A percentile compares a stretch with the other conserved stretches of the same genome.
Evolutionary conservation across 2,888 invertebrate genomes (phyloP).

Genomic region (Xiphydria camelus): DNA sequence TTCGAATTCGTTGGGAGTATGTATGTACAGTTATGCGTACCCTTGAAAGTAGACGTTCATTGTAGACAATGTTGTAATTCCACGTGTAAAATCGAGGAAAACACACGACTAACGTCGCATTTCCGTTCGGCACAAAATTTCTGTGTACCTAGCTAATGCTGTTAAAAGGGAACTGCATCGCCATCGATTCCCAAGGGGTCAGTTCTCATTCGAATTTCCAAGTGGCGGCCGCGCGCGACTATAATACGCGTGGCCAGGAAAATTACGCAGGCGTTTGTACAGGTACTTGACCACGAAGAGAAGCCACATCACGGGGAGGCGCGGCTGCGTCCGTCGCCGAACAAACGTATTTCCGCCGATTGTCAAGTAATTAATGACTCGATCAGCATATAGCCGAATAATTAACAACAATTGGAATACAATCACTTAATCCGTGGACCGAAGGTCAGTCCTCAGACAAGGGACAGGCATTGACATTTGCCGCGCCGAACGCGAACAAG

Average conservation of each 20-base stretch:
- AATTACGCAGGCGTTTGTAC: slow-evolving; percentile 20
- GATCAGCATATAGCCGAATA: slow-evolving; percentile 41
- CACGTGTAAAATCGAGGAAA: too few relatives aligned
- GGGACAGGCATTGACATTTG: slow-evolving; percentile 41
- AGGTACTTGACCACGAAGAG: slow-evolving; percentile 25
- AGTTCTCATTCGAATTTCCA: slow-evolving; percentile 29
- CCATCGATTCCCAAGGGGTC: slow-evolving; percentile 30
- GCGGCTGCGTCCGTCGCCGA: slow-evolving; percentile 5
- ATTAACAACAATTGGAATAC: slow-evolving; percentile 52
- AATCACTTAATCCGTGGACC: slow-evolving; percentile 41
- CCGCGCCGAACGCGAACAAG: too few relatives aligned
- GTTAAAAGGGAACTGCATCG: slow-evolving; percentile 15
- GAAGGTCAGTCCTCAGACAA: slow-evolving; percentile 40
- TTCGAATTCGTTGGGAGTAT: too few relatives aligned
- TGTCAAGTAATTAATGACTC: slow-evolving; percentile 44
- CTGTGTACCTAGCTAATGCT: slow-evolving; percentile 13
- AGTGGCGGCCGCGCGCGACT: too few relatives aligned
- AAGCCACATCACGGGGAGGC: slow-evolving; percentile 10
- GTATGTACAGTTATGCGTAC: too few relatives aligned
- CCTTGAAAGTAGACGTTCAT: too few relatives aligned
- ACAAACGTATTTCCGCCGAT: slow-evolving; percentile 46
- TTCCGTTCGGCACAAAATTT: too few relatives aligned
- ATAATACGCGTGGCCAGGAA: slow-evolving; percentile 11
- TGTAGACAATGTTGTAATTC: too few relatives aligned
- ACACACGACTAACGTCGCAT: neutral